Percentiles rank a stretch among this genome's conserved stretches.
These are phyloP conservation scores for Timema podura DNA, from an alignment of 2,888 invertebrate genomes.

Conservation along the genomic window DNA sequence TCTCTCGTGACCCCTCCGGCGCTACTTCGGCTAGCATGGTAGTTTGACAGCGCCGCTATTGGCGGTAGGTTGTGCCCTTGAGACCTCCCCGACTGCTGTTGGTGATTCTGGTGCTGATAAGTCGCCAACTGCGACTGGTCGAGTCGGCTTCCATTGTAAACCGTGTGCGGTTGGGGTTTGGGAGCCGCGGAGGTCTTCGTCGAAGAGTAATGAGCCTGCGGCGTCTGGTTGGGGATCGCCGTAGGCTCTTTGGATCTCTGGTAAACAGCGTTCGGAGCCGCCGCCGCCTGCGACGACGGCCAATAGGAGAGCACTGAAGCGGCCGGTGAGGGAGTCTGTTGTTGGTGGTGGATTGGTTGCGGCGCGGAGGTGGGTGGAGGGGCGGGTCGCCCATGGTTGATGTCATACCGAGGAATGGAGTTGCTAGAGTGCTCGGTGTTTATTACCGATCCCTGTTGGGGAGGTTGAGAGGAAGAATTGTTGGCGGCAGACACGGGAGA, in stretches of 20 bases:
- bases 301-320: constrained; percentile 31
- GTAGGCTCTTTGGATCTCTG: constrained; percentile 26
- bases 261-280: constrained; percentile 20
- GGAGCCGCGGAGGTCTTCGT: constrained; percentile 12
- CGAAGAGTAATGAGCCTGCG: constrained; percentile 15
- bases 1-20: not conserved
- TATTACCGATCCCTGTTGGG: constrained; percentile 25
- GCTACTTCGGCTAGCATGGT: constrained; percentile 46
- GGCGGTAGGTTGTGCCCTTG: constrained; percentile 49
- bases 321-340: constrained; percentile 33
- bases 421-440: not conserved
- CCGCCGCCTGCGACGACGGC: constrained; percentile 39
- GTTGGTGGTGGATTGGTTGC: constrained; percentile 23
- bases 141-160: constrained; percentile 27
- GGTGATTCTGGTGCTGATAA: constrained; percentile 8
- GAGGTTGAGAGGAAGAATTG: constrained; percentile 38
- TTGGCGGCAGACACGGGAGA: constrained; percentile 43
- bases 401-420: constrained; percentile 36
- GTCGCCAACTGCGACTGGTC: not conserved
- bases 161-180: constrained; percentile 17
- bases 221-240: constrained; percentile 5
- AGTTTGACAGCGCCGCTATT: constrained; percentile 49
- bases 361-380: constrained; percentile 39
- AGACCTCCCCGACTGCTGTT: constrained; percentile 6
- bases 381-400: constrained; percentile 8